A percentile compares a stretch with the other conserved stretches of the same genome.
Evolutionary conservation across 2,888 invertebrate species (phyloP).

Genomic region (Dorcus parallelipipedus): DNA sequence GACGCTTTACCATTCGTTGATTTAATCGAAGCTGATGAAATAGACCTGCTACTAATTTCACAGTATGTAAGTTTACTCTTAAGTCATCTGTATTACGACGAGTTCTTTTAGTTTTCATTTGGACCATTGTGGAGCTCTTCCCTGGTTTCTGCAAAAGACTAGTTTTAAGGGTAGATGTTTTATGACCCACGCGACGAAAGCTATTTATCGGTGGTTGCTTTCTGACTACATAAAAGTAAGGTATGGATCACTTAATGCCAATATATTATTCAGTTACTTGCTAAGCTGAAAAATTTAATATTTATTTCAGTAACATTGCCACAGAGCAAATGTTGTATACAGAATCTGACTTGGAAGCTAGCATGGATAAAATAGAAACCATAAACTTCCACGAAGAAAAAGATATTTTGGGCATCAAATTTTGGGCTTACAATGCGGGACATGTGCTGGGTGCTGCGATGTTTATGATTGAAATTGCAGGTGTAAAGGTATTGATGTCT

Average conservation of each 20-base stretch:
- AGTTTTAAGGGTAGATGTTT: constrained; percentile 96
- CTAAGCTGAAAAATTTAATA: neutral
- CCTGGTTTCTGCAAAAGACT: constrained; percentile 97
- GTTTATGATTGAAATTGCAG: constrained; percentile 99
- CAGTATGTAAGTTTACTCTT: constrained; percentile 62
- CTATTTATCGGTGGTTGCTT: constrained; percentile 95
- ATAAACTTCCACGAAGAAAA: constrained; percentile 98
- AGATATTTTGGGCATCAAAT: constrained; percentile 92
- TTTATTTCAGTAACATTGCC: constrained; percentile 80
- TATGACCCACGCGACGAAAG: constrained; percentile 99
- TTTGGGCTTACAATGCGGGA: constrained; percentile 99
- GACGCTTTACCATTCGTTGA: constrained; percentile 98
- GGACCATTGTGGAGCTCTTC: constrained; percentile 96
- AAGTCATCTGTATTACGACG: neutral
- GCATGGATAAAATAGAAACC: constrained; percentile 98
- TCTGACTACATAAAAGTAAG: constrained; percentile 99
- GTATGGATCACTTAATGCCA: constrained; percentile 40
- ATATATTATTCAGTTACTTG: neutral
- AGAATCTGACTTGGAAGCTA: constrained; percentile 93
- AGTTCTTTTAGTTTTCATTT: constrained; percentile 79
- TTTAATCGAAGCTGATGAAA: constrained; percentile 95
- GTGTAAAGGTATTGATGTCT: constrained; percentile 68
- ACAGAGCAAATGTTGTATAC: constrained; percentile 97
- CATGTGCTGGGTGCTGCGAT: constrained; percentile 99
- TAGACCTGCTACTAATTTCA: constrained; percentile 89